Percentiles rank a stretch among this genome's conserved stretches.
Evolutionary conservation across 2,888 invertebrate genomes (phyloP).

Genomic region (Blastobasis lacticolella): DNA sequence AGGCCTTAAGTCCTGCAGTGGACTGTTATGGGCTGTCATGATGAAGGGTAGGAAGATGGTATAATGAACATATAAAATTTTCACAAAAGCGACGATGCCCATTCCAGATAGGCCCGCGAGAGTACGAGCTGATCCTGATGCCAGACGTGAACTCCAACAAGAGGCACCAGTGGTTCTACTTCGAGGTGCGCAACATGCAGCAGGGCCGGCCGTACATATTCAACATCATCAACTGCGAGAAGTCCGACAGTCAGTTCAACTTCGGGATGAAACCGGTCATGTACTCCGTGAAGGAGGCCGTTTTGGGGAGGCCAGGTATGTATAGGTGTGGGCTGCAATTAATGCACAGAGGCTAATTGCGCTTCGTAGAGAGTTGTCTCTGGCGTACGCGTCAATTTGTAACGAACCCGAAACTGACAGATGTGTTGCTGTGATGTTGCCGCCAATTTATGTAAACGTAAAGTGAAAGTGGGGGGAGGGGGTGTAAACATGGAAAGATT

Average conservation of each 20-base stretch:
- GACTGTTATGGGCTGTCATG: background rate
- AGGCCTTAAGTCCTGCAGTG: too few relatives aligned
- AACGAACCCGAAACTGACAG: too few relatives aligned
- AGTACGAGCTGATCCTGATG: slow-evolving; percentile 88
- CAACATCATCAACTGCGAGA: slow-evolving; percentile 91
- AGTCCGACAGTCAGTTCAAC: slow-evolving; percentile 89
- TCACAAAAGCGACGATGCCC: background rate
- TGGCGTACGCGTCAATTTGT: too few relatives aligned
- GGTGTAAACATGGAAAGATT: too few relatives aligned
- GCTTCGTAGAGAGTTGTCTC: too few relatives aligned
- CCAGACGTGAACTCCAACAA: slow-evolving; percentile 87
- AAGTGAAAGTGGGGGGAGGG: too few relatives aligned
- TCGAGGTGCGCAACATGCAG: slow-evolving; percentile 88
- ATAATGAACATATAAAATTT: background rate
- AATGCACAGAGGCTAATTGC: too few relatives aligned
- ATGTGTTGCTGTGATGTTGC: too few relatives aligned
- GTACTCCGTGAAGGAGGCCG: slow-evolving; percentile 85
- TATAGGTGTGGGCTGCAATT: background rate
- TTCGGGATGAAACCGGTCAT: slow-evolving; percentile 92
- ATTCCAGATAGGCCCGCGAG: slow-evolving; percentile 80
- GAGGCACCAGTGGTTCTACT: slow-evolving; percentile 93
- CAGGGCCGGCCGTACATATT: slow-evolving; percentile 81
- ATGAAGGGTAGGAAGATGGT: background rate
- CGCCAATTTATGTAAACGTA: too few relatives aligned
- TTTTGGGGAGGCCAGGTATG: slow-evolving; percentile 66